Conservation (phyloP, 2,113 vertebrate species). For the Illadopsis cleaveri region DNA sequence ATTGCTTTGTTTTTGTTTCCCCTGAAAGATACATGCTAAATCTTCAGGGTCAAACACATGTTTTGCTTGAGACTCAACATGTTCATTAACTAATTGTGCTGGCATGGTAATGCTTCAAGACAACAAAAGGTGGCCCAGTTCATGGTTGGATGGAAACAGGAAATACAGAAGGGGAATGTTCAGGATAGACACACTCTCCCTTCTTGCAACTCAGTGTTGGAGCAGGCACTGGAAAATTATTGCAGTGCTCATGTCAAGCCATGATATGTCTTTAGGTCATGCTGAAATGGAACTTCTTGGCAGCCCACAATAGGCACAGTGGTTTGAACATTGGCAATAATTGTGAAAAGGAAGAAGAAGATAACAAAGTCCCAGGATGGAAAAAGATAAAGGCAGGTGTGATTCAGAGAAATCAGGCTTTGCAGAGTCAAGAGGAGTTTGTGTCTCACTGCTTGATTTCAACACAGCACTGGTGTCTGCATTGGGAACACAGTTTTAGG, state of each 20-base stretch:
- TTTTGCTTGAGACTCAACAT: conserved; percentile 2
- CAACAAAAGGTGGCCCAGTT: not conserved
- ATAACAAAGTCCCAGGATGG: not conserved
- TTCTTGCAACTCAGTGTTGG: accelerated
- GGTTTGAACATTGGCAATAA: not conserved
- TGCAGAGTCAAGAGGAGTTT: not conserved
- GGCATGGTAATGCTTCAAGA: not conserved
- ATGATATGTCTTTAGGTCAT: not conserved
- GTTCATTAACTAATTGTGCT: conserved; percentile 15
- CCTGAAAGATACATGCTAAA: not conserved
- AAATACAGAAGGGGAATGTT: not conserved
- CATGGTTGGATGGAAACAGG: not conserved
- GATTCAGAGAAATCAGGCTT: not conserved
- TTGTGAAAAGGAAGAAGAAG: not conserved
- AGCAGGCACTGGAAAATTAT: not conserved
- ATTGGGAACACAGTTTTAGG: not conserved
- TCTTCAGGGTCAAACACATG: not conserved
- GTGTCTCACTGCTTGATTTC: not conserved
- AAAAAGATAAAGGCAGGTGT: not conserved
- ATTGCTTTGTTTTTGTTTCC: not conserved
- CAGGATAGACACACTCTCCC: not conserved
- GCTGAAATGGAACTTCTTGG: not conserved
- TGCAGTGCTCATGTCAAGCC: not conserved
- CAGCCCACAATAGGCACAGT: not conserved
- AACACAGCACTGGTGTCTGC: not conserved